Percentiles rank a stretch among this genome's conserved stretches.
Evolutionary conservation across 2,113 vertebrate species (phyloP).

Genomic region (Osmerus mordax): DNA sequence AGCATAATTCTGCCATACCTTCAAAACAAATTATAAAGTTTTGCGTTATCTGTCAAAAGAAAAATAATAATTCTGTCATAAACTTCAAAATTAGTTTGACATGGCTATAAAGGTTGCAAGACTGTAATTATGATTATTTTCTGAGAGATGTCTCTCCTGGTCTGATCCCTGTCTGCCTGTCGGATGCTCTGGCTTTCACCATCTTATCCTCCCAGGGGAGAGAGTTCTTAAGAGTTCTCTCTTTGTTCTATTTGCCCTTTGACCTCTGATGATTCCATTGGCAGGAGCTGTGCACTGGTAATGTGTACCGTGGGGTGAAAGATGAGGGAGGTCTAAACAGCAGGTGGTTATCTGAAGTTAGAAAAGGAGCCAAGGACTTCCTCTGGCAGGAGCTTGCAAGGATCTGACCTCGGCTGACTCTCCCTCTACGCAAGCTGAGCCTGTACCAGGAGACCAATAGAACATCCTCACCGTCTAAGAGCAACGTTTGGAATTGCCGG

Average conservation of each 20-base stretch:
- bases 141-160: slow-evolving; percentile 27
- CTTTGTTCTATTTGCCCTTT: slow-evolving; percentile 48
- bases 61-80: slow-evolving; percentile 1
- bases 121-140: slow-evolving; percentile 35
- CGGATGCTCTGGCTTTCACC: background rate
- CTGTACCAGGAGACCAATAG: background rate
- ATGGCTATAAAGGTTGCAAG: slow-evolving; percentile 3
- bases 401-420: too few species aligned
- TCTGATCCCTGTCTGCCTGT: slow-evolving; percentile 16
- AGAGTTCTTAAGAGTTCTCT: background rate
- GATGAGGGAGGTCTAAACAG: background rate
- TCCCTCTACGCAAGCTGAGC: background rate
- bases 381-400: too few species aligned
- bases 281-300: background rate
- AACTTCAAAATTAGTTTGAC: slow-evolving; percentile 32
- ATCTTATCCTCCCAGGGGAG: slow-evolving; percentile 18
- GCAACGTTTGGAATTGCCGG: too few species aligned
- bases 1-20: background rate
- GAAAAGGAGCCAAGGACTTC: background rate
- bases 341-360: background rate
- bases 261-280: slow-evolving; percentile 13
- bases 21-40: background rate
- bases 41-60: background rate
- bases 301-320: background rate
- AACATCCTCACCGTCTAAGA: background rate